These are phyloP conservation scores for Prunella fulvescens DNA, from an alignment of 2,113 vertebrate species.

Conservation along the genomic window DNA sequence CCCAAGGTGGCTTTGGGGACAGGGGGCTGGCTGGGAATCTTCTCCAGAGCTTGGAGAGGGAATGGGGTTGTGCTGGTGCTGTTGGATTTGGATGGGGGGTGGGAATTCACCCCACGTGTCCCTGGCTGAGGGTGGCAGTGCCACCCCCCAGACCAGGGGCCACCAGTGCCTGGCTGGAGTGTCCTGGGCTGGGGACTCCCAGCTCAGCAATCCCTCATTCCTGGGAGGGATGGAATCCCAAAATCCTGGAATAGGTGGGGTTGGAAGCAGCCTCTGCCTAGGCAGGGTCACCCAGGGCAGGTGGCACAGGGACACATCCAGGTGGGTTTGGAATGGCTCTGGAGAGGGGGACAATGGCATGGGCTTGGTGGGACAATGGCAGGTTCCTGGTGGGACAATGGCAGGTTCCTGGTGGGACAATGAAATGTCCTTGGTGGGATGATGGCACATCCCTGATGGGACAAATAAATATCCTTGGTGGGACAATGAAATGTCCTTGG, in stretches of 20 bases:
- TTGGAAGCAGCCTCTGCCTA: neutral
- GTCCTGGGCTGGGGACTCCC: too few species aligned
- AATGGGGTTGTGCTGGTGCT: accelerated
- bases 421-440: accelerated
- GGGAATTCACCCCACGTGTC: accelerated
- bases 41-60: neutral
- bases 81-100: accelerated
- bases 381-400: accelerated
- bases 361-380: accelerated
- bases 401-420: accelerated
- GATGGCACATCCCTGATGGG: accelerated
- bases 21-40: neutral
- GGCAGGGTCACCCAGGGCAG: neutral
- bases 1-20: neutral
- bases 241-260: accelerated
- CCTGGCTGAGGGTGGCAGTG: neutral
- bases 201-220: accelerated
- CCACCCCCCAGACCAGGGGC: accelerated
- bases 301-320: neutral
- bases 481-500: too few species aligned
- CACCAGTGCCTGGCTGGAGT: too few species aligned
- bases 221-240: neutral
- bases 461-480: accelerated
- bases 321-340: neutral
- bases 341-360: neutral